These are phyloP conservation scores for Harpalus rubripes DNA, from an alignment of 2,888 invertebrate species.

Conservation along the genomic window DNA sequence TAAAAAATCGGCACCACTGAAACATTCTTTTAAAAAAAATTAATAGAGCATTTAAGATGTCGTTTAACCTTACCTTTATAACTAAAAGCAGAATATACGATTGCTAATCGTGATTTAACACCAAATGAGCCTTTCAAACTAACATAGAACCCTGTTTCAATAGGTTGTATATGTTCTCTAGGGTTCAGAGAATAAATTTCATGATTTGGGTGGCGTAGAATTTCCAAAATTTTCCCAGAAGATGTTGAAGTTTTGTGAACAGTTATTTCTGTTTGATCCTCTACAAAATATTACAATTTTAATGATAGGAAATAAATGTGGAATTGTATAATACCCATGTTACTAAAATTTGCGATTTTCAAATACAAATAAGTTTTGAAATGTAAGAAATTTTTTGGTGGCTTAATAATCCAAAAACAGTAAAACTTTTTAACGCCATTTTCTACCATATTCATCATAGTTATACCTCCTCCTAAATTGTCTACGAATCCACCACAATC, in stretches of 20 bases:
- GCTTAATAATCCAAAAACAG: conserved; percentile 86
- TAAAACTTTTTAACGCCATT: conserved; percentile 82
- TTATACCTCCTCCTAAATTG: conserved; percentile 85
- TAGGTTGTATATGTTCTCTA: conserved; percentile 82
- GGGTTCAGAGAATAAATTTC: conserved; percentile 72
- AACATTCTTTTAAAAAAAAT: conserved; percentile 79
- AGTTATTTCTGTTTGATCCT: conserved; percentile 81
- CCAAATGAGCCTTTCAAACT: conserved; percentile 83
- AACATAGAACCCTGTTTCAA: conserved; percentile 84
- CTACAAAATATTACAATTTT: background rate
- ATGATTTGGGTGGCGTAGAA: conserved; percentile 79
- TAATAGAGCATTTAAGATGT: background rate
- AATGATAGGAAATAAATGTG: background rate
- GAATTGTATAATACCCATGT: conserved; percentile 78
- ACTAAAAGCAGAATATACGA: conserved; percentile 86
- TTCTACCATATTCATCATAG: conserved; percentile 87
- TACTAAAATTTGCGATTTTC: conserved; percentile 80
- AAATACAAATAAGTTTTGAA: conserved; percentile 84
- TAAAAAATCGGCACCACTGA: conserved; percentile 83
- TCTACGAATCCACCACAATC: conserved; percentile 87
- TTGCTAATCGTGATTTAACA: conserved; percentile 82
- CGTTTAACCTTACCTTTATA: conserved; percentile 80
- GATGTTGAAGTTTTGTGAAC: conserved; percentile 86
- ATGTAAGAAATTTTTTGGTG: conserved; percentile 82
- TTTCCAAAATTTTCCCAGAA: conserved; percentile 81